Base-by-base conservation (phyloP, 2,113 vertebrate species). In the Thalassoma bifasciatum region DNA sequence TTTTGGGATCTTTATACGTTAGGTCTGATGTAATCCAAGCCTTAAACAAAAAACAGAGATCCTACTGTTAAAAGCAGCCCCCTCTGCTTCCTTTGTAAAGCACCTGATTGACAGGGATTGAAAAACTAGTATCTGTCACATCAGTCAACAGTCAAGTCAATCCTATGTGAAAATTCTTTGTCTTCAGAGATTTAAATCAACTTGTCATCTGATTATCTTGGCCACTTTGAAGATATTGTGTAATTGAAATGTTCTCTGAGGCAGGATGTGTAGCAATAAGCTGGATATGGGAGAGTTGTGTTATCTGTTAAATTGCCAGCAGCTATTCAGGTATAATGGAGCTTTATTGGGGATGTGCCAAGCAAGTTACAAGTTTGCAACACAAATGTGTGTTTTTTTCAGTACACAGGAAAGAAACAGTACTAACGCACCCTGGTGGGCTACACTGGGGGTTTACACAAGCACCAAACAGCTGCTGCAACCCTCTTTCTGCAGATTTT, bases 151-250 rank as follows among this genome's bases (percentile, higher is more conserved):
- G 42, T 44, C 42, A 44, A 44, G 16, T 14, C 42, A 44, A 44
- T 16, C 42, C 13, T 44, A 5, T 13, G 17, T 19, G 17, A 36
- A 30, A 30, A 30, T 30, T 30, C 38, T 44, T 2, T 19, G 30
- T 63, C 64, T 53, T 34, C 12, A 5, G 8, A 1, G 24, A 59
- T 76, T 62, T 1, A 61, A 37, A 53, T 54, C 37, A n/a, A 16
- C 46, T 34, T 47, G 12, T 40, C 26, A 24, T 34, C 59, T 54
- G 47, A 61, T 68, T 54, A 21, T 38, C 56, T 76, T 14, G 26
- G 24, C 30, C 10, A 21, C 8, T 16, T 30, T 21, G 21, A 47
- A 46, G 21, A 49, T 54, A 37, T 26, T 34, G 38, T 68, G 51
- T 40, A 75, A 40, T 2, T 63, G 24, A 63, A 21, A 17, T 19